phyloP scores from a whole-genome alignment of 2,113 vertebrate genomes.

The Chrysochloris asiatica region DNA sequence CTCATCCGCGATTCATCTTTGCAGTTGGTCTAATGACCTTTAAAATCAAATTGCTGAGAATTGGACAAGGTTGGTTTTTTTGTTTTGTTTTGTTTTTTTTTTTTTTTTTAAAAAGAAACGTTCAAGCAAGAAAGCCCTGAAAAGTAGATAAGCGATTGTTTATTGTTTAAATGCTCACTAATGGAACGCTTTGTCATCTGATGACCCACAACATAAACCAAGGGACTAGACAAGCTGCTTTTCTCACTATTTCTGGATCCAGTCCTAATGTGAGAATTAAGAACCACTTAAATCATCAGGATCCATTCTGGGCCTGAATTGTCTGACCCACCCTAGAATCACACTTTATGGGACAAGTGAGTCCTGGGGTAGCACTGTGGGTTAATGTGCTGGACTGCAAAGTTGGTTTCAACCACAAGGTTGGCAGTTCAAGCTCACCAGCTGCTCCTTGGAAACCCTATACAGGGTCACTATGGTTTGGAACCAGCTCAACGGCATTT shows the following conservation, averaged over 20 bases:
- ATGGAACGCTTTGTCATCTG: accelerated
- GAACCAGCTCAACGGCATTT: too few species aligned
- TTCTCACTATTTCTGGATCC: neutral
- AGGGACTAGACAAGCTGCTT: neutral
- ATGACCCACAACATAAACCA: neutral
- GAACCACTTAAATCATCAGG: neutral
- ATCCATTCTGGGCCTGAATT: neutral
- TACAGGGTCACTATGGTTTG: too few species aligned
- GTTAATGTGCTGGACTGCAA: too few species aligned
- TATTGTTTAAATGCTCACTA: constrained; percentile 52
- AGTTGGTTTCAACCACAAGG: too few species aligned
- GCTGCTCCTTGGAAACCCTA: too few species aligned
- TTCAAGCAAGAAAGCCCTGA: neutral
- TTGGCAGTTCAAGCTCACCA: too few species aligned
- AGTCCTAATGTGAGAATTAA: neutral
- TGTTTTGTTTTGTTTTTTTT: too few species aligned
- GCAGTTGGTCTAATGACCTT: constrained; percentile 71
- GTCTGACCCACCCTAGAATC: neutral
- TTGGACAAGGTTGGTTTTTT: constrained; percentile 36
- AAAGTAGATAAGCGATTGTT: constrained; percentile 50
- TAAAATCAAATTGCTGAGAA: constrained; percentile 57
- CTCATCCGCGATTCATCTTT: constrained; percentile 56
- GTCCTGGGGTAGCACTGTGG: too few species aligned
- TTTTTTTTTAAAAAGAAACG: neutral
- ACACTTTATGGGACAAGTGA: neutral